Evolutionary conservation across 1,140 invertebrate genomes (phyloP).

Genomic region (Lasioglossum albipes): DNA sequence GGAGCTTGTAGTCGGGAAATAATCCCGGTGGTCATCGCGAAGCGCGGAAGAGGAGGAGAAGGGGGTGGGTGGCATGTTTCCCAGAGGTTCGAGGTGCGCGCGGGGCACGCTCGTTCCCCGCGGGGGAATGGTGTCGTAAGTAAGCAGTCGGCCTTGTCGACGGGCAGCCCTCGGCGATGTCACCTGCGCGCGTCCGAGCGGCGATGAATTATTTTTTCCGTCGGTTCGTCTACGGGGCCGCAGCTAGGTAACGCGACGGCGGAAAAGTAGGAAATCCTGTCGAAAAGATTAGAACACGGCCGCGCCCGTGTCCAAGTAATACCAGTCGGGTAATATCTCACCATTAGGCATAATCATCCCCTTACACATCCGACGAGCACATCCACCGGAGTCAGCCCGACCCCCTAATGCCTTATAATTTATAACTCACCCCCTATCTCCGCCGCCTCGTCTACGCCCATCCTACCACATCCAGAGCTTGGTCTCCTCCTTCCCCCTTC

Average conservation of each 20-base stretch:
- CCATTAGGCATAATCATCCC: conserved; percentile 81
- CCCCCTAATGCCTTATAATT: conserved; percentile 70
- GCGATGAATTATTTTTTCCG: conserved; percentile 30
- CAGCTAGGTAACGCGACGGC: conserved; percentile 39
- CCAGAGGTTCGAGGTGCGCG: not conserved
- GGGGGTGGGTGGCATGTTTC: not conserved
- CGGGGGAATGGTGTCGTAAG: not conserved
- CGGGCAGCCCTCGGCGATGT: conserved; percentile 2
- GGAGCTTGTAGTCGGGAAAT: conserved; percentile 13
- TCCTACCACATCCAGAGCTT: conserved; percentile 20
- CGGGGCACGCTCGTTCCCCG: not conserved
- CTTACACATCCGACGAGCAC: conserved; percentile 76
- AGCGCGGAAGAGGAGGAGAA: not conserved
- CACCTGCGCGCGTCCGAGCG: not conserved
- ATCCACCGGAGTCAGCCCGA: conserved; percentile 69
- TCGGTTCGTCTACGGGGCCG: conserved; percentile 15
- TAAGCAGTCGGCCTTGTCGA: conserved; percentile 17
- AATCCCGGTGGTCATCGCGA: conserved; percentile 4
- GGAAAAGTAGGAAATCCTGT: conserved; percentile 79
- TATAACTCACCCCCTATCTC: conserved; percentile 60
- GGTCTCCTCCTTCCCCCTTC: conserved; percentile 50
- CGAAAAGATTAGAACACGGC: conserved; percentile 80
- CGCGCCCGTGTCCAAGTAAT: conserved; percentile 79
- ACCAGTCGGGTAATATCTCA: conserved; percentile 79
- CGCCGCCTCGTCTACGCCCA: conserved; percentile 41